Conservation (phyloP, 2,797 vertebrate genomes). For the Leptoclinus maculatus region DNA sequence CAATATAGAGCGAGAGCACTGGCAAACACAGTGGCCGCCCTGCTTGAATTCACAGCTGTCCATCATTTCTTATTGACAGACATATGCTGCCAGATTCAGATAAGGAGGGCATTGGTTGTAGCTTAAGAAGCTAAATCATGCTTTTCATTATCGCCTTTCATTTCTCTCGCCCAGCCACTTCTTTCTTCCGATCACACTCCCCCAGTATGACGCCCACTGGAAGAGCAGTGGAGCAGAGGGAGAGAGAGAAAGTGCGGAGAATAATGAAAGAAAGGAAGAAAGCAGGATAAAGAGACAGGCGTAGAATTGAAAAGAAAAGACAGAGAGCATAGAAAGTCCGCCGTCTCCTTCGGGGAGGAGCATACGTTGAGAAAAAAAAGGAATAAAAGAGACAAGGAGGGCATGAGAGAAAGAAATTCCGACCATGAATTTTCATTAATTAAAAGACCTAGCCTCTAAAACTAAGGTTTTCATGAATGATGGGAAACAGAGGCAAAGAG, state of each 20-base stretch:
- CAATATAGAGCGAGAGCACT: constrained; percentile 20
- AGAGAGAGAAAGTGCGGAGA: constrained; percentile 55
- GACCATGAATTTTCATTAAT: constrained; percentile 68
- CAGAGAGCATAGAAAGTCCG: constrained; percentile 39
- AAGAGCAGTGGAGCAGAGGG: constrained; percentile 69
- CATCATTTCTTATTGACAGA: constrained; percentile 46
- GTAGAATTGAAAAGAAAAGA: constrained; percentile 57
- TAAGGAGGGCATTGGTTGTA: constrained; percentile 62
- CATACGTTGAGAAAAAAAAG: constrained; percentile 33
- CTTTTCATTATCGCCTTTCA: constrained; percentile 82
- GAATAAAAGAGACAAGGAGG: constrained; percentile 24
- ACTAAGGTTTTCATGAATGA: constrained; percentile 41
- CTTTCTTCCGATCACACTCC: constrained; percentile 83
- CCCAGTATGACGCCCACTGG: constrained; percentile 82
- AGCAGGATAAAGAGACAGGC: constrained; percentile 33
- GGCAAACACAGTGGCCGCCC: constrained; percentile 9
- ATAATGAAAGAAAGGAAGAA: constrained; percentile 26
- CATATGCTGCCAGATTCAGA: constrained; percentile 30
- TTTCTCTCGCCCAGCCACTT: constrained; percentile 76
- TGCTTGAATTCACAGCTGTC: constrained; percentile 36
- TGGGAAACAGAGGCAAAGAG: constrained; percentile 23
- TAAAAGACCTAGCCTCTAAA: constrained; percentile 44
- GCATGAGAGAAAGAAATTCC: constrained; percentile 47
- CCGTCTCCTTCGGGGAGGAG: constrained; percentile 47
- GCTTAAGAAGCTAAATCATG: constrained; percentile 79